A percentile compares a stretch with the other conserved stretches of the same genome.
phyloP scores from a whole-genome alignment of 2,797 vertebrate genomes.

The Scarus forsteni region DNA sequence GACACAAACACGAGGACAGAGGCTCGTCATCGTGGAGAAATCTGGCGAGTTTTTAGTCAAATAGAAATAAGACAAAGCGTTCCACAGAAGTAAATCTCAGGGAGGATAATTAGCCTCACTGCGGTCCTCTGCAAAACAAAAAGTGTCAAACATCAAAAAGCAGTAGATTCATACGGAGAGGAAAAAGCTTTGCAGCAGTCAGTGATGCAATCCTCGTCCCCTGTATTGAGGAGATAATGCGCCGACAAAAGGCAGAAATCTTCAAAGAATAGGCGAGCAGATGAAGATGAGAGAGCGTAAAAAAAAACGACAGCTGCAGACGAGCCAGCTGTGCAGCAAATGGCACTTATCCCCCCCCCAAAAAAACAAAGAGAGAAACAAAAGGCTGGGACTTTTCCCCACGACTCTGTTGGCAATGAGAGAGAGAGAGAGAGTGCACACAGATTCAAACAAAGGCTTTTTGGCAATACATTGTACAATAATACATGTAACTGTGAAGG shows the following conservation, averaged over 20 bases:
- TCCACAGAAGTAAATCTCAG: constrained; percentile 27
- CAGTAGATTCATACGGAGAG: constrained; percentile 36
- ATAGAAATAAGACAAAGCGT: constrained; percentile 45
- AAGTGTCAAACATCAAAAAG: constrained; percentile 59
- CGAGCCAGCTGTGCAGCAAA: constrained; percentile 52
- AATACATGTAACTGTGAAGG: constrained; percentile 55
- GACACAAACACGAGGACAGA: constrained; percentile 35
- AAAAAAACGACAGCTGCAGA: constrained; percentile 48
- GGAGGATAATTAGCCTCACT: constrained; percentile 42
- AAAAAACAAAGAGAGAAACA: constrained; percentile 4
- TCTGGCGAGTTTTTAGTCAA: constrained; percentile 45
- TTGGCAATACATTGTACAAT: constrained; percentile 64
- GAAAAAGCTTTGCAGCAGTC: constrained; percentile 22
- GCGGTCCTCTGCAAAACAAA: constrained; percentile 36
- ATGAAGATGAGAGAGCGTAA: constrained; percentile 44
- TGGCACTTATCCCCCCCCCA: constrained; percentile 57
- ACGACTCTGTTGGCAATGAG: constrained; percentile 44
- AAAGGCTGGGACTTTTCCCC: constrained; percentile 27
- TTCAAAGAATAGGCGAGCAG: constrained; percentile 32
- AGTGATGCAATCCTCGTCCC: constrained; percentile 21
- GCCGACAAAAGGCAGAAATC: constrained; percentile 43
- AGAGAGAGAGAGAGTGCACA: constrained; percentile 48
- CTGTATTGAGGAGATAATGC: constrained; percentile 24
- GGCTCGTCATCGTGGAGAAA: constrained; percentile 40
- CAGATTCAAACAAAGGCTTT: constrained; percentile 62